Evolutionary conservation across 2,113 vertebrate species (phyloP).

Genomic region (Onychostoma macrolepis): DNA sequence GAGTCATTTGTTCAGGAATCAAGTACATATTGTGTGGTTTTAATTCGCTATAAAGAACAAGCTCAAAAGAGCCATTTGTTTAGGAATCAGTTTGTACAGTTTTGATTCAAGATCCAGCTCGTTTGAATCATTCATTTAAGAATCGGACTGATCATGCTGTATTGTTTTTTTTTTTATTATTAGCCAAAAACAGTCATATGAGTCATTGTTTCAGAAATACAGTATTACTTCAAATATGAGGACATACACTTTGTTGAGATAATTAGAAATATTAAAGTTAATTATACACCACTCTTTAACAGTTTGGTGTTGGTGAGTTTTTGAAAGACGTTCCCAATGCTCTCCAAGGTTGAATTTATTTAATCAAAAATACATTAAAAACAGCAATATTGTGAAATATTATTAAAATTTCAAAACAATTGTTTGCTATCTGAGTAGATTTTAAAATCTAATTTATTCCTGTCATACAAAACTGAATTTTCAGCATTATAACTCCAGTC

Average conservation of each 20-base stretch:
- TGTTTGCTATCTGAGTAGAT: background rate
- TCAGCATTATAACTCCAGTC: background rate
- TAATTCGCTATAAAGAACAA: too few species aligned
- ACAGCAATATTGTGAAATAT: background rate
- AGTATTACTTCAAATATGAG: too few species aligned
- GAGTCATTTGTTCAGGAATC: background rate
- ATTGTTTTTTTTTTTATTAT: background rate
- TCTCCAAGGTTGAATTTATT: background rate
- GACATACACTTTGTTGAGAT: too few species aligned
- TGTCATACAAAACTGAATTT: background rate
- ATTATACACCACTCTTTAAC: background rate
- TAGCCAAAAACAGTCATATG: background rate
- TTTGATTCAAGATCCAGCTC: background rate
- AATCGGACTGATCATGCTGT: too few species aligned
- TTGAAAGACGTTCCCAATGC: too few species aligned
- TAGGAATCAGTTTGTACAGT: too few species aligned
- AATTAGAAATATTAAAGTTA: background rate
- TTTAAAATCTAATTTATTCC: background rate
- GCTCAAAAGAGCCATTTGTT: too few species aligned
- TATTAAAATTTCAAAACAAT: background rate
- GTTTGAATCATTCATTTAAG: too few species aligned
- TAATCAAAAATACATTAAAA: background rate
- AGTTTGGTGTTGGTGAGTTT: background rate
- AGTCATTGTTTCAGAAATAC: too few species aligned
- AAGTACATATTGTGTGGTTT: too few species aligned